Evolutionary conservation across 2,797 vertebrate genomes (phyloP).

Genomic region (Euthynnus affinis): DNA sequence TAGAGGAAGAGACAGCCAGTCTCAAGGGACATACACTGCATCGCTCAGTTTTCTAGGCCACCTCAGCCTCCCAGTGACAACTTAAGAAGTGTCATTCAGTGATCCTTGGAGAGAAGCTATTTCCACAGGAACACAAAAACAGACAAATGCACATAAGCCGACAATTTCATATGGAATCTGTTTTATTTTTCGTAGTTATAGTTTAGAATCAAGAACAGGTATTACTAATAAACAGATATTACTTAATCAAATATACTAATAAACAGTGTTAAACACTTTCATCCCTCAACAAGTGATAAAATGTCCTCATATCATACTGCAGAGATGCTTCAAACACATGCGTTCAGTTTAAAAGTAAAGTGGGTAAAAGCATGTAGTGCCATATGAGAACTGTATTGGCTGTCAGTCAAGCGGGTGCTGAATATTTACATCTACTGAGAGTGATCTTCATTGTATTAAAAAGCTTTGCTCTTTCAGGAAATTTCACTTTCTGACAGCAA

Average conservation of each 20-base stretch:
- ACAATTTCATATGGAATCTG: neutral
- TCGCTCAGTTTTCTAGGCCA: constrained; percentile 75
- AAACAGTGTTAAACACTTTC: too few relatives aligned
- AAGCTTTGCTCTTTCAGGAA: neutral
- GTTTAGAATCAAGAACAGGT: neutral
- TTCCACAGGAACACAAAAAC: constrained; percentile 47
- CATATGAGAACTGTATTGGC: neutral
- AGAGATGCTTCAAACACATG: neutral
- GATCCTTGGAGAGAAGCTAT: constrained; percentile 59
- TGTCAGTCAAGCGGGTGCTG: neutral
- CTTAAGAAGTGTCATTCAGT: constrained; percentile 62
- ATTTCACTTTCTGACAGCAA: too few relatives aligned
- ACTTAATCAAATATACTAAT: too few relatives aligned
- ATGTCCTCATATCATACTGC: neutral
- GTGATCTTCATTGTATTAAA: neutral
- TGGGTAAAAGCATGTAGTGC: neutral
- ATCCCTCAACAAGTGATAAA: neutral
- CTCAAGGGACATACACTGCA: constrained; percentile 62
- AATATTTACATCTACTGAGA: neutral
- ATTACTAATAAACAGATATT: too few relatives aligned
- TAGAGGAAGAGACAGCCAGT: constrained; percentile 56
- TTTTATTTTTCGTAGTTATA: neutral
- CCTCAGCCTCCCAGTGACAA: constrained; percentile 68
- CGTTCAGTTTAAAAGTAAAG: neutral
- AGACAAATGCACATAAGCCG: neutral